Evolutionary conservation across 2,113 vertebrate species (phyloP).

Genomic region (Hippocampus abdominalis): DNA sequence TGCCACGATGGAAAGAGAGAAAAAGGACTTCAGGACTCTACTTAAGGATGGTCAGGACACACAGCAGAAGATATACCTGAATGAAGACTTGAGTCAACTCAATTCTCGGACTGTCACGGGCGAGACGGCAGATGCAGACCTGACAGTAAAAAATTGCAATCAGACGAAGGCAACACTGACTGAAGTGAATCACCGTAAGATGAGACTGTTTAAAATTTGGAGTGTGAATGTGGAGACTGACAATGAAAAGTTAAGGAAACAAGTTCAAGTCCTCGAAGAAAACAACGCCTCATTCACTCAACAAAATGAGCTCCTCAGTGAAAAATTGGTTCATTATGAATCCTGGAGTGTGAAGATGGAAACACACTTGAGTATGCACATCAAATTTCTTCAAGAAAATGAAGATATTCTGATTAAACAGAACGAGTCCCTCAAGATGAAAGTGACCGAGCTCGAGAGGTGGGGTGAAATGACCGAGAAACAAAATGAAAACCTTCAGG

Average conservation of each 20-base stretch:
- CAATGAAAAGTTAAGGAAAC: not conserved
- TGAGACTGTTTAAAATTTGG: not conserved
- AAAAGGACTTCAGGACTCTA: not conserved
- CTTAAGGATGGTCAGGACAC: not conserved
- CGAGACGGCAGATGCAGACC: not conserved
- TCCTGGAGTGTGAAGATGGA: constrained; percentile 3
- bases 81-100: not conserved
- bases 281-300: not conserved
- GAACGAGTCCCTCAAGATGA: not conserved
- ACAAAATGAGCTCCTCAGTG: not conserved
- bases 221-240: not conserved
- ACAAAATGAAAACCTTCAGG: constrained; percentile 1
- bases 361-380: not conserved
- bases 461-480: constrained; percentile 1
- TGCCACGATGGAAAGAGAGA: not conserved
- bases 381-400: constrained; percentile 1
- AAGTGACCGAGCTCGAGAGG: not conserved
- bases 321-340: constrained; percentile 1
- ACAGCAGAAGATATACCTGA: not conserved
- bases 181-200: not conserved
- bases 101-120: not conserved
- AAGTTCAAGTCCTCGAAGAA: constrained; percentile 5
- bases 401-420: constrained; percentile 1
- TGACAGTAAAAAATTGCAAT: not conserved
- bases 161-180: not conserved